These are phyloP conservation scores for Macrosteles quadrilineatus DNA, from an alignment of 1,140 invertebrate species.

Conservation along the genomic window DNA sequence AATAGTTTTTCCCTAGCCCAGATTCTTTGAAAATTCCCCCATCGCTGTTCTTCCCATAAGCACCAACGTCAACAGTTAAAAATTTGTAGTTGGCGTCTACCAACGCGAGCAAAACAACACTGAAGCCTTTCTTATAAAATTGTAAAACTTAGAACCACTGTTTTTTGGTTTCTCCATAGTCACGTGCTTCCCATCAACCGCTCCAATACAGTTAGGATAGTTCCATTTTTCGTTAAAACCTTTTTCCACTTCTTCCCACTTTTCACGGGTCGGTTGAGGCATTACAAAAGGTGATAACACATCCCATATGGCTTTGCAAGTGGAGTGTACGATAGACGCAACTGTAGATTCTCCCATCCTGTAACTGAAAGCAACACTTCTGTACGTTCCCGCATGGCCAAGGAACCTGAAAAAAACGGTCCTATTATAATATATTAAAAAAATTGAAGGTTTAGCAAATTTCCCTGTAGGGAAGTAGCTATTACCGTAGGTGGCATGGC, in stretches of 20 bases:
- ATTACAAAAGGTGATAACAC: conserved; percentile 35
- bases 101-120: conserved; percentile 51
- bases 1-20: conserved; percentile 34
- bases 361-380: conserved; percentile 29
- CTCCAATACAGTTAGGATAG: conserved; percentile 35
- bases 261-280: conserved; percentile 24
- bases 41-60: conserved; percentile 48
- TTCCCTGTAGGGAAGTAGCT: too few relatives aligned
- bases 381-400: conserved; percentile 30
- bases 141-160: conserved; percentile 49
- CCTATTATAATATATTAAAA: background rate
- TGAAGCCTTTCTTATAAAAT: conserved; percentile 50
- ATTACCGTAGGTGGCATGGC: too few relatives aligned
- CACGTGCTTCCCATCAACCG: conserved; percentile 51
- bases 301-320: conserved; percentile 36
- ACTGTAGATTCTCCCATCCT: conserved; percentile 37
- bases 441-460: background rate
- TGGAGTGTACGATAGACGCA: conserved; percentile 34
- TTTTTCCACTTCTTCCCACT: conserved; percentile 19
- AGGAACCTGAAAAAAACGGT: conserved; percentile 33
- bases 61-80: conserved; percentile 49
- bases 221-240: conserved; percentile 32
- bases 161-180: conserved; percentile 48
- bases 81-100: conserved; percentile 52
- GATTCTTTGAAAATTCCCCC: conserved; percentile 40